Evolutionary conservation across 2,797 vertebrate genomes (phyloP).

Genomic region (Lemur catta): DNA sequence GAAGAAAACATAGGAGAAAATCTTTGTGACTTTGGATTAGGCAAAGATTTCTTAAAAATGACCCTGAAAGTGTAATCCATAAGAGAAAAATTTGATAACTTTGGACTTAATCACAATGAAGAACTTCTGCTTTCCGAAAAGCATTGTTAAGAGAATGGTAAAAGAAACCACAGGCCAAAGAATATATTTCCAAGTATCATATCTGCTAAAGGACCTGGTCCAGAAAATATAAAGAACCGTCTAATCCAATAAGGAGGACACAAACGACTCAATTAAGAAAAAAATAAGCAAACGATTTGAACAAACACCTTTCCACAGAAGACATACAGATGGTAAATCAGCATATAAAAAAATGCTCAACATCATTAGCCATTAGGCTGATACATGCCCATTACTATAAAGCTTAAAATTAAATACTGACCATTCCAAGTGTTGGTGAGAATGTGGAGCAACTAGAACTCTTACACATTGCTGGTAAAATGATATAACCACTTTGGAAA

Average conservation of each 20-base stretch:
- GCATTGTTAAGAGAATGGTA: neutral
- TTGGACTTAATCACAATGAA: neutral
- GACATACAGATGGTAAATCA: neutral
- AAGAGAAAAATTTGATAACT: neutral
- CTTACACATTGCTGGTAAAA: neutral
- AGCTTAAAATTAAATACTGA: neutral
- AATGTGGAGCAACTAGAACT: neutral
- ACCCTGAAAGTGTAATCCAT: neutral
- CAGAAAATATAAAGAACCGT: slow-evolving; percentile 1
- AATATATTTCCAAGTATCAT: neutral
- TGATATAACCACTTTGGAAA: neutral
- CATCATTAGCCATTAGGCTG: neutral
- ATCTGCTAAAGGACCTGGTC: neutral
- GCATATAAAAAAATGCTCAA: neutral
- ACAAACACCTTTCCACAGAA: neutral
- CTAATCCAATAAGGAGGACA: neutral
- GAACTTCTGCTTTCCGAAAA: neutral
- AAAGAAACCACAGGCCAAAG: neutral
- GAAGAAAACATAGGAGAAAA: neutral
- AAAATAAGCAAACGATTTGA: neutral
- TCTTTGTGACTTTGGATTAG: neutral
- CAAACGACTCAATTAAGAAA: neutral
- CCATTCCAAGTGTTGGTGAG: neutral
- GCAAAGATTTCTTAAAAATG: neutral
- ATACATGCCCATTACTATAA: neutral